Evolutionary conservation across 2,888 invertebrate species (phyloP), one percentile per base, ranked within the genome.

Genomic region (Yponomeuta cagnagella): DNA sequence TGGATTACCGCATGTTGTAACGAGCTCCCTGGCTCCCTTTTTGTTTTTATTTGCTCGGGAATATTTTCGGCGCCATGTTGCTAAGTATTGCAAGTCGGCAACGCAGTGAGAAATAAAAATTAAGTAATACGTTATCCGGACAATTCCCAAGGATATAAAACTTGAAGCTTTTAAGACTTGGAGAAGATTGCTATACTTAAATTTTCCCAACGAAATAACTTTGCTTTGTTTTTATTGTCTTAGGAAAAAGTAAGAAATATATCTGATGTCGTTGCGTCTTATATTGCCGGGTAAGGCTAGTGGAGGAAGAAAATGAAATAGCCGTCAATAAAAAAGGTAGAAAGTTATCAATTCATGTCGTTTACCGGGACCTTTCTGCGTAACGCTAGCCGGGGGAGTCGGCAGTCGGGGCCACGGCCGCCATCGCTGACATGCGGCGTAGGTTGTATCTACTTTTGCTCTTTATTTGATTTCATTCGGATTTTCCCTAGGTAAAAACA

Each of bases 1-100:
- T 83, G 80, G 80, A 83, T 83, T 83, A 83, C 79, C 75, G 79
- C 78, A 78, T 78, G 78, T 75, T 75, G 77, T 83, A 83, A 83
- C 83, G 83, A 83, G 81, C 73, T 71, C 71, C 72, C 71, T 73
- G 77, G 79, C 80, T 70, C 37, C 58, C 58, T 70, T 63, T 79
- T 78, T 79, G 76, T 76, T 83, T 82, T 81, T 81, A 81, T 80
- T 80, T 80, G 77, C 52, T 15, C 15, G 74, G 77, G 75, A 75
- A 76, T 73, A 76, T 73, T 70, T 76, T 76, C 71, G 73, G 68
- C 70, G 72, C 71, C 72, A 73, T 65, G 31, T 65, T 65, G 65
- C 33, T 65, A 31, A 15, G 43, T 58, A 58, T 15, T 58, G 52
- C 52, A 58, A 58, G 15, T 12, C 52, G 52, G 15, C 15, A 31